Conservation (phyloP, 2,888 invertebrate genomes). For the Drosophila rubida region DNA sequence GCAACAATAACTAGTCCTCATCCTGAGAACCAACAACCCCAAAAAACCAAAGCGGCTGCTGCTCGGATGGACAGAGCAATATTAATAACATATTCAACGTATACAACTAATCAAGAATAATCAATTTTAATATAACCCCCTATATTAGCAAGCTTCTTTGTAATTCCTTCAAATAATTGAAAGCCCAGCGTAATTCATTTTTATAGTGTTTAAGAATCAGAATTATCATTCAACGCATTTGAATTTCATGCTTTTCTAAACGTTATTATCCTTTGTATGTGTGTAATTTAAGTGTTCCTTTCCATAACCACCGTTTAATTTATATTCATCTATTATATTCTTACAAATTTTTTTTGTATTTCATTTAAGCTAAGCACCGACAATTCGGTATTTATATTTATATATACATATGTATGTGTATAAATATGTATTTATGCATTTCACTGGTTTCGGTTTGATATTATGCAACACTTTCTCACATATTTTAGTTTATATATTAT, state of each 20-base stretch:
- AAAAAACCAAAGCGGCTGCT: slow-evolving; percentile 73
- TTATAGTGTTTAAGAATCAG: slow-evolving; percentile 60
- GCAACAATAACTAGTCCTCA: slow-evolving; percentile 74
- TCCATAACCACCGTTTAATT: slow-evolving; percentile 48
- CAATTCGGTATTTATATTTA: slow-evolving; percentile 43
- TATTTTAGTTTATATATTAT: slow-evolving; percentile 79
- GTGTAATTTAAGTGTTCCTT: slow-evolving; percentile 29
- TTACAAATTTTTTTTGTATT: slow-evolving; percentile 30
- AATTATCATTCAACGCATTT: slow-evolving; percentile 45
- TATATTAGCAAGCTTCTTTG: slow-evolving; percentile 62
- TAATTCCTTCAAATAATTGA: slow-evolving; percentile 48
- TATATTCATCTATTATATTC: slow-evolving; percentile 40
- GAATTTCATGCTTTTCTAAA: slow-evolving; percentile 40
- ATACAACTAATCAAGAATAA: slow-evolving; percentile 69
- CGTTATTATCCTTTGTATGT: slow-evolving; percentile 48
- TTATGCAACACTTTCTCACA: slow-evolving; percentile 50
- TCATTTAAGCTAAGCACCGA: slow-evolving; percentile 44
- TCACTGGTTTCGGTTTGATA: slow-evolving; percentile 70
- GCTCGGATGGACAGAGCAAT: slow-evolving; percentile 70
- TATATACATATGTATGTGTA: slow-evolving; percentile 23
- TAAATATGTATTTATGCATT: slow-evolving; percentile 53
- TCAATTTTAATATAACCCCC: slow-evolving; percentile 68
- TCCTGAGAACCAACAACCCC: slow-evolving; percentile 33
- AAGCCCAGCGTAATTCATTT: slow-evolving; percentile 52
- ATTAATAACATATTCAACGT: slow-evolving; percentile 70